A percentile compares a stretch with the other conserved stretches of the same genome.
phyloP scores from a whole-genome alignment of 2,888 invertebrate species.

The Chirona hameri region DNA sequence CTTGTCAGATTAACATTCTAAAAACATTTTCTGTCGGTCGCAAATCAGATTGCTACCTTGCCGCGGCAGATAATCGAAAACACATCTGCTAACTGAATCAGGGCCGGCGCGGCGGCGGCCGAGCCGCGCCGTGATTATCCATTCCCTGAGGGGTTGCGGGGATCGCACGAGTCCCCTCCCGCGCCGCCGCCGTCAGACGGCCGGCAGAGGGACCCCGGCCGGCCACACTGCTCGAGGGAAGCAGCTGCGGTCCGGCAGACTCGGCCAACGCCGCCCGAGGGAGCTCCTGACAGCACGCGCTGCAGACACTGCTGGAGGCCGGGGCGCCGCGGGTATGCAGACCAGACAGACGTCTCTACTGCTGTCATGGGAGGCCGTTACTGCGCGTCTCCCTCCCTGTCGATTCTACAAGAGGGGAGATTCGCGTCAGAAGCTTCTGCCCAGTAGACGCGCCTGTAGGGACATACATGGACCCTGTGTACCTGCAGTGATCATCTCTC shows the following conservation, averaged over 20 bases:
- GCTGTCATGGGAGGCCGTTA: neutral
- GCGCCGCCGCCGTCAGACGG: too few species aligned
- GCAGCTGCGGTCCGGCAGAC: too few species aligned
- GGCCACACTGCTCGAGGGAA: too few species aligned
- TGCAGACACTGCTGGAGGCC: too few species aligned
- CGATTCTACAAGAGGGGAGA: too few species aligned
- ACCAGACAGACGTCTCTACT: too few species aligned
- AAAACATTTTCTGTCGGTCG: neutral
- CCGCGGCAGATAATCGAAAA: neutral
- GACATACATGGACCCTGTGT: slow-evolving; percentile 45
- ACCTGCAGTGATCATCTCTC: slow-evolving; percentile 72
- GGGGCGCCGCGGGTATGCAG: too few species aligned
- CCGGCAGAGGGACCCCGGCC: too few species aligned
- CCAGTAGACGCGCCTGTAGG: neutral
- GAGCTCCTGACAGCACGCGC: too few species aligned
- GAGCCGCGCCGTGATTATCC: neutral
- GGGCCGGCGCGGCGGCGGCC: neutral
- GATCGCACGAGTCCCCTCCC: neutral
- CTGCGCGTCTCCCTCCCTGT: too few species aligned
- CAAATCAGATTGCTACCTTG: neutral
- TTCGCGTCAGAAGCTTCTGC: neutral
- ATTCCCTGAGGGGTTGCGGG: neutral
- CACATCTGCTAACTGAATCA: neutral
- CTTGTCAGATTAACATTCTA: slow-evolving; percentile 3
- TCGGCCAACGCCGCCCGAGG: too few species aligned